phyloP scores from a whole-genome alignment of 2,797 vertebrate genomes.

The Acomys russatus region DNA sequence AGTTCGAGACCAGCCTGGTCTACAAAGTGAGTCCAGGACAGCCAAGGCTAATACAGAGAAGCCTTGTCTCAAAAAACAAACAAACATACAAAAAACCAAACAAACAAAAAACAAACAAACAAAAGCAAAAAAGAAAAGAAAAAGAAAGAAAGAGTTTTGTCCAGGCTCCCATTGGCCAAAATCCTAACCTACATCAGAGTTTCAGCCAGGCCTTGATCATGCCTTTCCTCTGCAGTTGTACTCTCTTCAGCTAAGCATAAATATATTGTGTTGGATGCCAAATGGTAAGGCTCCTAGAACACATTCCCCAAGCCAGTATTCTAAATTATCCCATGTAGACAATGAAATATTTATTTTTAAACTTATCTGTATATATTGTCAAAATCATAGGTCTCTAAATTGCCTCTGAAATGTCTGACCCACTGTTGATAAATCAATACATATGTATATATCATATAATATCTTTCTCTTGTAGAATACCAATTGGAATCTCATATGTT shows the following conservation, averaged over 20 bases:
- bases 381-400: conserved; percentile 88
- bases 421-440: conserved; percentile 86
- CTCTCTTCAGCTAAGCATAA: conserved; percentile 86
- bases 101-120: no score
- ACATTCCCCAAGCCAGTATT: conserved; percentile 77
- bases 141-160: conserved; percentile 26
- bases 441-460: background rate
- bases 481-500: conserved; percentile 83
- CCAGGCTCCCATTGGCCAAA: conserved; percentile 63
- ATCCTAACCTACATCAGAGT: conserved; percentile 68
- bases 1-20: no score
- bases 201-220: conserved; percentile 84
- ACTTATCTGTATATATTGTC: conserved; percentile 88
- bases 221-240: conserved; percentile 84
- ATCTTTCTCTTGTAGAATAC: conserved; percentile 85
- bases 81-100: no score
- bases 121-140: no score
- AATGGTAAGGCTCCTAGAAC: conserved; percentile 75
- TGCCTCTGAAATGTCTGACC: conserved; percentile 88
- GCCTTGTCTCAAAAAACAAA: no score
- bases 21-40: no score
- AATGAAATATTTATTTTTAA: conserved; percentile 88
- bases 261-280: conserved; percentile 81
- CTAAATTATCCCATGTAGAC: conserved; percentile 86
- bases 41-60: no score